phyloP scores from a whole-genome alignment of 2,113 vertebrate genomes.

The Lutjanus erythropterus region DNA sequence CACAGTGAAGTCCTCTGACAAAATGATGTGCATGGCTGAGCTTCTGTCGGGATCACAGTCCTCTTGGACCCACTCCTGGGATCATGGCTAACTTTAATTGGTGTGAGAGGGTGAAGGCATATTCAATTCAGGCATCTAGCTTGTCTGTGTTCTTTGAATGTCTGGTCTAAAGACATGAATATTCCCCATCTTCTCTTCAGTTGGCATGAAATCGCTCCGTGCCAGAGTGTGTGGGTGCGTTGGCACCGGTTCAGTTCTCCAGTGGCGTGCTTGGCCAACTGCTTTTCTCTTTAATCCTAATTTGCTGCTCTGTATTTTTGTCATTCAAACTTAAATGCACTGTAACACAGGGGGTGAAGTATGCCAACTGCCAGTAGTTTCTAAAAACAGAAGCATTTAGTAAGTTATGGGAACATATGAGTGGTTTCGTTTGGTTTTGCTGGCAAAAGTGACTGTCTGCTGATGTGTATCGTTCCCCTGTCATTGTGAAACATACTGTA shows the following conservation, averaged over 20 bases:
- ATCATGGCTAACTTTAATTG: constrained; percentile 30
- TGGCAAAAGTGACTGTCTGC: not conserved
- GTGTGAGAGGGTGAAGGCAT: not conserved
- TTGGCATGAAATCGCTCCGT: constrained; percentile 42
- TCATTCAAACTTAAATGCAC: constrained; percentile 46
- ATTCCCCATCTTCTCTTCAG: constrained; percentile 44
- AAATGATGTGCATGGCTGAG: not conserved
- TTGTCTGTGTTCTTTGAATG: constrained; percentile 48
- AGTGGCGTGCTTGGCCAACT: constrained; percentile 65
- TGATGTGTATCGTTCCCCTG: not conserved
- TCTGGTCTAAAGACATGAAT: constrained; percentile 45
- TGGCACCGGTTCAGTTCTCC: constrained; percentile 70
- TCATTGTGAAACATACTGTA: constrained; percentile 8
- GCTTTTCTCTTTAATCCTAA: constrained; percentile 71
- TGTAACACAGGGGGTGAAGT: constrained; percentile 40
- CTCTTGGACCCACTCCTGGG: not conserved
- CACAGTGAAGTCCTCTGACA: not conserved
- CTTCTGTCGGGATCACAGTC: constrained; percentile 5
- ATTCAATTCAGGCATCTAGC: constrained; percentile 16
- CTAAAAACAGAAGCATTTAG: constrained; percentile 24
- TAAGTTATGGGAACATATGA: constrained; percentile 8
- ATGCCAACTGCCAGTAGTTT: constrained; percentile 7
- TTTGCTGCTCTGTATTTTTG: constrained; percentile 56
- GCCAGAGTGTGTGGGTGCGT: constrained; percentile 69
- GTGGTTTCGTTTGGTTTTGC: not conserved